These are phyloP conservation scores for Lanistes nyassanus DNA, from an alignment of 1,140 invertebrate species.

Conservation along the genomic window DNA sequence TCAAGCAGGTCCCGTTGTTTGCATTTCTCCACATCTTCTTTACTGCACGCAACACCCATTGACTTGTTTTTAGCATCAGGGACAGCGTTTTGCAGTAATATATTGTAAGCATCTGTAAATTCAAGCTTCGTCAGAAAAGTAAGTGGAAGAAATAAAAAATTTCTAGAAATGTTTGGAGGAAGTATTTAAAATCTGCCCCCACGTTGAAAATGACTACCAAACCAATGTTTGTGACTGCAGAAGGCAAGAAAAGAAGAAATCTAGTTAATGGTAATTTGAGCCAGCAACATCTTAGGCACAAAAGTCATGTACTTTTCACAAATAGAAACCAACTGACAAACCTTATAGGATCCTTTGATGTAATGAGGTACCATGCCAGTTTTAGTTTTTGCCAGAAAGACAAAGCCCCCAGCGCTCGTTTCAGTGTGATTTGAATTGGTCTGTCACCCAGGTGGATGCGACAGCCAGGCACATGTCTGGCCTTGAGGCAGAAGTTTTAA, in stretches of 20 bases:
- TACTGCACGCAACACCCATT: constrained; percentile 67
- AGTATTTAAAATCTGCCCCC: background rate
- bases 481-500: constrained; percentile 68
- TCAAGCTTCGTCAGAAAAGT: too few species aligned
- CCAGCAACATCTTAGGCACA: too few species aligned
- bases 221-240: background rate
- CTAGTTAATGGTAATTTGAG: too few species aligned
- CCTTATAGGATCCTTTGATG: constrained; percentile 82
- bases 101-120: too few species aligned
- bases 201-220: background rate
- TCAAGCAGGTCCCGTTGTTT: constrained; percentile 92
- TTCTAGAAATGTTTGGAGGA: background rate
- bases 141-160: background rate
- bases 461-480: constrained; percentile 83
- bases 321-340: constrained; percentile 65
- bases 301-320: too few species aligned
- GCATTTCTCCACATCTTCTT: constrained; percentile 92
- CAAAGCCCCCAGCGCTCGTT: constrained; percentile 83
- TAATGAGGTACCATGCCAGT: constrained; percentile 84
- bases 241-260: too few species aligned
- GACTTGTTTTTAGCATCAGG: background rate
- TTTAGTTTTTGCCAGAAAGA: constrained; percentile 89
- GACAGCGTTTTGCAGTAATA: background rate
- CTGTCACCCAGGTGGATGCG: constrained; percentile 89
- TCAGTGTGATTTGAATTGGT: constrained; percentile 89